A percentile compares a stretch with the other conserved stretches of the same genome.
Conservation (phyloP, 2,797 vertebrate genomes). For the Prionace glauca region DNA sequence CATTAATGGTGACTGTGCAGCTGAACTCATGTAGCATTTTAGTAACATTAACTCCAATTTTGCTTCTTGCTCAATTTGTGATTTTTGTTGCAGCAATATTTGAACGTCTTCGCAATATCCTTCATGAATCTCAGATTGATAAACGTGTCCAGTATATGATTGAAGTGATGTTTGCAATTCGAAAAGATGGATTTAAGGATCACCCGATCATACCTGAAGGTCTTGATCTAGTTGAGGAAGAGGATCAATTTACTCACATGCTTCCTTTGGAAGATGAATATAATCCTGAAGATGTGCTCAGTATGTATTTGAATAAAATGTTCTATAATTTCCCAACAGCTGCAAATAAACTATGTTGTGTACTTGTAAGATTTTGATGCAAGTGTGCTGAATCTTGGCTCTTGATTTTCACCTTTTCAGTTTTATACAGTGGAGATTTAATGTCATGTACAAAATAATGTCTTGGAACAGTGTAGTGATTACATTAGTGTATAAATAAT, state of each 20-base stretch:
- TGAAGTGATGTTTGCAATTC: conserved; percentile 96
- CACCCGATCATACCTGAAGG: conserved; percentile 83
- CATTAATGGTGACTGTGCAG: conserved; percentile 73
- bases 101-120: conserved; percentile 89
- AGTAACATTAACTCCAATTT: neutral
- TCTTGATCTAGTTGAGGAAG: conserved; percentile 88
- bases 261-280: conserved; percentile 93
- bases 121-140: conserved; percentile 92
- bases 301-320: conserved; percentile 60
- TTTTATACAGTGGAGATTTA: neutral
- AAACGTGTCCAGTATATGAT: conserved; percentile 99
- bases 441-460: neutral
- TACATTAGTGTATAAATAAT: neutral
- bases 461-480: neutral
- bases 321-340: neutral
- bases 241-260: conserved; percentile 97
- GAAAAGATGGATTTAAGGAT: conserved; percentile 96
- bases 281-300: conserved; percentile 82
- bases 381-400: neutral
- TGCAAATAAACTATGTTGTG: neutral
- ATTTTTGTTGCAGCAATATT: conserved; percentile 75
- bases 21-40: conserved; percentile 35
- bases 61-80: conserved; percentile 6
- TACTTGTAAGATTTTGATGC: neutral
- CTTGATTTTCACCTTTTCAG: neutral